Evolutionary conservation across 2,888 invertebrate genomes (phyloP).

Genomic region (Periphyllus acericola): DNA sequence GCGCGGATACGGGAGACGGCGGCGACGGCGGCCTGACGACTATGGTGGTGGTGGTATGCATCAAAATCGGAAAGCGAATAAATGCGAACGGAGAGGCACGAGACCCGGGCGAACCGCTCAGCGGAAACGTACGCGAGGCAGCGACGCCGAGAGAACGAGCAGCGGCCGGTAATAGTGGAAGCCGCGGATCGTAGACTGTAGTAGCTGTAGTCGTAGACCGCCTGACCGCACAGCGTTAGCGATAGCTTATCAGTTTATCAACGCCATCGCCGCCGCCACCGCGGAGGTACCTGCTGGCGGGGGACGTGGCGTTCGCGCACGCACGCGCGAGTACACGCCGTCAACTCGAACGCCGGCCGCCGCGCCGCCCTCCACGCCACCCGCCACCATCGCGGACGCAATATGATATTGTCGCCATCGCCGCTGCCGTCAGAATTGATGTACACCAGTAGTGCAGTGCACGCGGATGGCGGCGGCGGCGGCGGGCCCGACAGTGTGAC

Average conservation of each 20-base stretch:
- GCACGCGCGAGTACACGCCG: background rate
- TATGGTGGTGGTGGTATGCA: background rate
- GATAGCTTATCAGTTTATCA: slow-evolving; percentile 58
- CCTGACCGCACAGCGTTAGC: slow-evolving; percentile 24
- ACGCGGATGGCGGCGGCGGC: background rate
- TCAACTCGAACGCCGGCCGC: background rate
- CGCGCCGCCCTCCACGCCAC: background rate
- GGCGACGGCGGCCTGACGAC: background rate
- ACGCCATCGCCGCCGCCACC: slow-evolving; percentile 5
- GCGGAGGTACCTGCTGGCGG: background rate
- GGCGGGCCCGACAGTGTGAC: background rate
- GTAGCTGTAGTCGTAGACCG: background rate
- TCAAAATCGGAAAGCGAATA: background rate
- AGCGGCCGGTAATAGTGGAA: background rate
- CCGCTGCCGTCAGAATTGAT: background rate
- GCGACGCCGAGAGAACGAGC: background rate
- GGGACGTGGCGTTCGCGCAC: background rate
- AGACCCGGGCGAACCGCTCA: background rate
- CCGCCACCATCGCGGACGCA: background rate
- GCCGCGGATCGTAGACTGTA: background rate
- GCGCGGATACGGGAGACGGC: too few relatives aligned
- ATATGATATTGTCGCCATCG: background rate
- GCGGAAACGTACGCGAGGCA: background rate
- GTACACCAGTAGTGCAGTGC: too few relatives aligned
- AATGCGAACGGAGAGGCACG: background rate